phyloP scores from a whole-genome alignment of 2,113 vertebrate species.

The Etia nguti region DNA sequence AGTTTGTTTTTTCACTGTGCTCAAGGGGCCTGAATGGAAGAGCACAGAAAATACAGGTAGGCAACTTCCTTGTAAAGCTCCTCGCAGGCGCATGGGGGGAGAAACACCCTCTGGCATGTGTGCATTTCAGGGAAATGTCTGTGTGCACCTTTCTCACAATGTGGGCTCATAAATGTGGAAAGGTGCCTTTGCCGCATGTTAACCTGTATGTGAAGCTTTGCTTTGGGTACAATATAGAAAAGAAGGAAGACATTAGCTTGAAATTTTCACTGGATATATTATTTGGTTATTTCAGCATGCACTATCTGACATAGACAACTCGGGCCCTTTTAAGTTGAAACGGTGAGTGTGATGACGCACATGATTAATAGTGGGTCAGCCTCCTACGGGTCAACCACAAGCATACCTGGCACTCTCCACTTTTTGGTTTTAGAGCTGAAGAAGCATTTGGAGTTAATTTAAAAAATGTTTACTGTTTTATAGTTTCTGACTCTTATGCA shows the following conservation, averaged over 20 bases:
- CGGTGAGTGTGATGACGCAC: not conserved
- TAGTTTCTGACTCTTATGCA: not conserved
- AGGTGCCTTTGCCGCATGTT: not conserved
- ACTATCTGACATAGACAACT: not conserved
- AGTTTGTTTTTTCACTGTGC: not conserved
- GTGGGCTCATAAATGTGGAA: fast-evolving
- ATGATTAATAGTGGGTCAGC: not conserved
- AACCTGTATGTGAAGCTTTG: not conserved
- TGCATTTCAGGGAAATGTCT: not conserved
- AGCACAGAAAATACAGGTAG: not conserved
- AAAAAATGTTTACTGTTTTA: not conserved
- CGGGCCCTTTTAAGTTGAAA: not conserved
- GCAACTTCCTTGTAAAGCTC: not conserved
- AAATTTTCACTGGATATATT: not conserved
- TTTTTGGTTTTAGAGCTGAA: not conserved
- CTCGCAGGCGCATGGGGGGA: not conserved
- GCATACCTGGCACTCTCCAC: not conserved
- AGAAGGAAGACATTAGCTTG: not conserved
- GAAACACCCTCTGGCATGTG: not conserved
- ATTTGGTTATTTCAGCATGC: not conserved
- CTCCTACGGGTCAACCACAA: not conserved
- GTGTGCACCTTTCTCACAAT: not conserved
- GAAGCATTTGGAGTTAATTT: not conserved
- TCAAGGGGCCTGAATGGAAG: not conserved
- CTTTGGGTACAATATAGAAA: not conserved